Base-by-base conservation (phyloP, 2,888 invertebrate species). In the Sphinx pinastri region DNA sequence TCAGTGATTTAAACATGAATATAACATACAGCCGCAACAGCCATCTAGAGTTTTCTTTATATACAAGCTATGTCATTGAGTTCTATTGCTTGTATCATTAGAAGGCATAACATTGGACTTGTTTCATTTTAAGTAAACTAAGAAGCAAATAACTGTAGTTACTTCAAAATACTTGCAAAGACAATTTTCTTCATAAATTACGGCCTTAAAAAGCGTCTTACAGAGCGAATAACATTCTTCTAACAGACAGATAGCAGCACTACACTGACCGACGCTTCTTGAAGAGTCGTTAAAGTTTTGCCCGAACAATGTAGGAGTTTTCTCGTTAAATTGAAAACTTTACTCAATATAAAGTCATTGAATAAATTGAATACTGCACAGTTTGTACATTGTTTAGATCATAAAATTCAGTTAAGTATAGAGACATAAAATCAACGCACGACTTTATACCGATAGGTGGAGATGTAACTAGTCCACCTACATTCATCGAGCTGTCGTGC, bases 271-370 rank as follows among this genome's bases (percentile, higher is more conserved):
- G 63, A 49, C 45, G 49, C 58, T 38, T 38, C 52, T 51, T 49
- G 57, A 31, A 25, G 54, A 70, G 63, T 71, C 68, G 68, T 68
- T 68, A 57, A 71, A 77, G 76, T 73, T 80, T 79, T 71, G 70
- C 59, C 68, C 67, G 63, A 68, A 70, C 72, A 76, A 74, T 74
- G 68, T 71, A 55, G 51, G 77, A 80, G 72, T 77, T 81, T 79
- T 77, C 79, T 81, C 77, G 74, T 81, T 79, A 80, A 77, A 77
- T 73, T 75, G 74, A 73, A 74, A 77, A 75, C 71, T 72, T 72
- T 71, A 71, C 68, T 73, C 75, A 71, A 71, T 71, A 71, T 71
- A 73, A 76, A 75, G 72, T 74, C 38, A 13, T 38, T n/a, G 45
- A 60, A 60, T 38, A 38, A 31, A 57, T 13, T 25, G 8, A 8